phyloP scores from a whole-genome alignment of 2,113 vertebrate species.

The Misgurnus mizolepis region DNA sequence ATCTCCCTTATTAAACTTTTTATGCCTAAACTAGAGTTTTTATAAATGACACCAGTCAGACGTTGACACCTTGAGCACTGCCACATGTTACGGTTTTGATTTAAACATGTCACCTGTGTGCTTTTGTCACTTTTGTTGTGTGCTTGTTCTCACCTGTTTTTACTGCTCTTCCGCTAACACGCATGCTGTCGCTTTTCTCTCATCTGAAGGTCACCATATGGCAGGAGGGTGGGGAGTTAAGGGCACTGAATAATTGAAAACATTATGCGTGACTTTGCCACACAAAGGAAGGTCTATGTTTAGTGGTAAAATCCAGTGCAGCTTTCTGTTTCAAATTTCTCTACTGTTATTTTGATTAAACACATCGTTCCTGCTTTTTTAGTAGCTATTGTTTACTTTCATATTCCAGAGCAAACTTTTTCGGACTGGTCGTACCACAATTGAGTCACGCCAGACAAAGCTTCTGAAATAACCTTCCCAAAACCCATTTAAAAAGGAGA shows the following conservation, averaged over 20 bases:
- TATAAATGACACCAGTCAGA: slow-evolving; percentile 40
- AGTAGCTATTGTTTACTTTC: background rate
- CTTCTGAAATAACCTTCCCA: slow-evolving; percentile 26
- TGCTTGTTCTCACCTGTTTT: slow-evolving; percentile 18
- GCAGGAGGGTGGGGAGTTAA: slow-evolving; percentile 39
- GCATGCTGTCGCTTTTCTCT: slow-evolving; percentile 8
- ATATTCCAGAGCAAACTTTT: background rate
- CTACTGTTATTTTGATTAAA: too few relatives aligned
- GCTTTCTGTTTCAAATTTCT: background rate
- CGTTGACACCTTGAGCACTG: slow-evolving; percentile 36
- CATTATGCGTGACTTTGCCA: slow-evolving; percentile 40
- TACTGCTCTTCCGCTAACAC: background rate
- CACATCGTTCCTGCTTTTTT: background rate
- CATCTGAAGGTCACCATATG: slow-evolving; percentile 63
- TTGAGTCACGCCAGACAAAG: background rate
- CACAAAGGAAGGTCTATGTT: slow-evolving; percentile 17
- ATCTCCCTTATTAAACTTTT: slow-evolving; percentile 39
- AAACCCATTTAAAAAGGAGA: slow-evolving; percentile 47
- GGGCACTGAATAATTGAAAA: slow-evolving; percentile 50
- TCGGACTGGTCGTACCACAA: background rate
- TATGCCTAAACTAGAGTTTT: slow-evolving; percentile 31
- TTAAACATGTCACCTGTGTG: slow-evolving; percentile 32
- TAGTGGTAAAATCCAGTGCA: slow-evolving; percentile 4
- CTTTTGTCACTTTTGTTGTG: slow-evolving; percentile 28
- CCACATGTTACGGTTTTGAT: slow-evolving; percentile 43